Evolutionary conservation across 2,888 invertebrate species (phyloP).

Genomic region (Lithophane semibrunnea): DNA sequence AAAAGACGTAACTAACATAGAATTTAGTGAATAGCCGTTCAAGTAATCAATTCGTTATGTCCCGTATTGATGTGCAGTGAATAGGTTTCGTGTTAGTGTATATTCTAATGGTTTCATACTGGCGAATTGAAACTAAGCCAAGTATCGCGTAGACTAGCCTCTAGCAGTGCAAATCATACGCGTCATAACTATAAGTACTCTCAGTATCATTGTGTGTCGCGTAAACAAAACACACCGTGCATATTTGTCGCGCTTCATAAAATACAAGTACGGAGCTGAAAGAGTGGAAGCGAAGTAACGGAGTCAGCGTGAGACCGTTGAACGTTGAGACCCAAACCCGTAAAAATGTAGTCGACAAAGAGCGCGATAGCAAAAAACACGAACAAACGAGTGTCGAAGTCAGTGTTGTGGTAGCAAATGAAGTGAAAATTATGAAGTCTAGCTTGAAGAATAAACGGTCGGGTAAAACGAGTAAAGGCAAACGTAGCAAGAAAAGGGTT

Average conservation of each 20-base stretch:
- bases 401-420: slow-evolving; percentile 72
- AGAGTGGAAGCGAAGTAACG: slow-evolving; percentile 65
- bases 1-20: slow-evolving; percentile 11
- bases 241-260: slow-evolving; percentile 51
- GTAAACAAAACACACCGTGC: slow-evolving; percentile 68
- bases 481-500: slow-evolving; percentile 82
- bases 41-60: slow-evolving; percentile 56
- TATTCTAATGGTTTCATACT: slow-evolving; percentile 73
- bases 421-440: slow-evolving; percentile 81
- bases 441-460: slow-evolving; percentile 80
- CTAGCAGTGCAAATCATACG: slow-evolving; percentile 74
- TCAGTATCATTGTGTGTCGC: slow-evolving; percentile 75
- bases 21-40: slow-evolving; percentile 54
- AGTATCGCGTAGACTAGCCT: slow-evolving; percentile 74
- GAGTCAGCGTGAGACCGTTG: slow-evolving; percentile 69
- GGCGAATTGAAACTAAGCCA: slow-evolving; percentile 83
- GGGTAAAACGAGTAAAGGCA: slow-evolving; percentile 72
- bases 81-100: slow-evolving; percentile 67
- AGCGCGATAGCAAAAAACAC: slow-evolving; percentile 61
- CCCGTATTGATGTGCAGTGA: slow-evolving; percentile 67
- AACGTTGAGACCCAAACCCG: slow-evolving; percentile 72
- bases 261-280: slow-evolving; percentile 79
- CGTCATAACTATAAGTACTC: slow-evolving; percentile 74
- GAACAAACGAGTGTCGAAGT: slow-evolving; percentile 65
- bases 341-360: slow-evolving; percentile 77